These are phyloP conservation scores for Aphidius ervi DNA, from an alignment of 1,140 invertebrate genomes.

Conservation along the genomic window DNA sequence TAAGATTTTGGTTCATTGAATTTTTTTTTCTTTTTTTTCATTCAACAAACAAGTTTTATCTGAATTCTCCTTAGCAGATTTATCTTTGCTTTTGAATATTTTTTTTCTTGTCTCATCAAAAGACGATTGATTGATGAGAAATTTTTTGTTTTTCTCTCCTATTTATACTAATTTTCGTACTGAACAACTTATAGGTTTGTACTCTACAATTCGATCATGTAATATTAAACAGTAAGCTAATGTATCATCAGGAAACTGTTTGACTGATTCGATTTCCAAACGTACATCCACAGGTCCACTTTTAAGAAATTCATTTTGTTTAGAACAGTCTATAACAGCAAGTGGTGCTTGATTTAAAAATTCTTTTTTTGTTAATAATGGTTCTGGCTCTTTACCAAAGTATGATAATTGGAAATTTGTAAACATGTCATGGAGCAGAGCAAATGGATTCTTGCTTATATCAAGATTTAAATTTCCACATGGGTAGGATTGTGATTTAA, in stretches of 20 bases:
- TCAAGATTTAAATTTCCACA: no score
- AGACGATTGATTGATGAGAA: no score
- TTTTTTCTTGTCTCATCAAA: no score
- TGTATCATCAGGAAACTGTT: neutral
- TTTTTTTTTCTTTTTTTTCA: no score
- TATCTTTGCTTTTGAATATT: no score
- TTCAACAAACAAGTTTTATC: no score
- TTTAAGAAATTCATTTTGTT: no score
- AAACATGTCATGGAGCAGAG: conserved; percentile 34
- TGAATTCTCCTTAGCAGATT: no score
- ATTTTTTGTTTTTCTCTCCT: no score
- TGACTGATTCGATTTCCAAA: neutral
- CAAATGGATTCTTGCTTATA: conserved; percentile 28
- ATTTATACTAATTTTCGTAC: neutral
- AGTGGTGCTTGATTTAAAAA: neutral
- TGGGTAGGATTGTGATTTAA: conserved; percentile 36
- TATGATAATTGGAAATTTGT: conserved; percentile 29
- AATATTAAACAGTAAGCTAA: conserved; percentile 1
- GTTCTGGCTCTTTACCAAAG: conserved; percentile 20
- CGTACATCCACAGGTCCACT: no score
- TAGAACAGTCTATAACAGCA: no score
- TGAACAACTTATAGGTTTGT: neutral
- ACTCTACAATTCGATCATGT: conserved; percentile 2
- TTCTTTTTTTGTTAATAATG: neutral
- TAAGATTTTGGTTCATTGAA: no score